phyloP scores from a whole-genome alignment of 2,888 invertebrate species.

The Hyalella azteca region DNA sequence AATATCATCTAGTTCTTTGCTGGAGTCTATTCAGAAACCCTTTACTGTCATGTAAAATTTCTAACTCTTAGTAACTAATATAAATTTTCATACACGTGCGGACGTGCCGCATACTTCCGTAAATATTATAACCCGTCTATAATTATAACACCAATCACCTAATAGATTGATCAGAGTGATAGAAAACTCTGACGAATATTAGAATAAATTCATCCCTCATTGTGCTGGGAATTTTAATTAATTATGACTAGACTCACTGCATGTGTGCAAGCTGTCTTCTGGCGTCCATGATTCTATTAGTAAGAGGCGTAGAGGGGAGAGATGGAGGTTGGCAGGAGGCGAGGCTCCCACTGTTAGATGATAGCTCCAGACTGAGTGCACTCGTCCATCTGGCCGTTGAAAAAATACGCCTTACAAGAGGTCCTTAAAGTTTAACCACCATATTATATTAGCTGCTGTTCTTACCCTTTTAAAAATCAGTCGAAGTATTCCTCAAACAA shows the following conservation, averaged over 20 bases:
- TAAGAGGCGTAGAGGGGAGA: slow-evolving; percentile 17
- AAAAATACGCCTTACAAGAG: no score
- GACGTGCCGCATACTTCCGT: neutral
- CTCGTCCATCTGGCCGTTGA: slow-evolving; percentile 40
- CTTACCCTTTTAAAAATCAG: no score
- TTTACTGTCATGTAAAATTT: no score
- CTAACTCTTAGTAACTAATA: neutral
- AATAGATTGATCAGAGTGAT: neutral
- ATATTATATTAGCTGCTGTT: no score
- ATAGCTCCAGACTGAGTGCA: slow-evolving; percentile 35
- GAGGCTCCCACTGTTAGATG: neutral
- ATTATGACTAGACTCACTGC: slow-evolving; percentile 13
- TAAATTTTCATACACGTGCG: neutral
- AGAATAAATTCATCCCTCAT: slow-evolving; percentile 9
- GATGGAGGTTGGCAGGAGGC: slow-evolving; percentile 28
- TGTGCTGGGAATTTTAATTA: neutral
- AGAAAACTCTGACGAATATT: neutral
- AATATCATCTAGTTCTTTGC: neutral
- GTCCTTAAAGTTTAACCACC: no score
- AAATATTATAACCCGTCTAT: neutral
- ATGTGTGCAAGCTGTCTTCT: slow-evolving; percentile 29
- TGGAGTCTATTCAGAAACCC: neutral
- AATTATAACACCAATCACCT: neutral
- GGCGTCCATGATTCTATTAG: slow-evolving; percentile 24
- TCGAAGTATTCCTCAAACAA: no score